A percentile compares a stretch with the other conserved stretches of the same genome.
These are phyloP conservation scores for Lasioglossum calceatum DNA, from an alignment of 2,888 invertebrate species.

Conservation along the genomic window DNA sequence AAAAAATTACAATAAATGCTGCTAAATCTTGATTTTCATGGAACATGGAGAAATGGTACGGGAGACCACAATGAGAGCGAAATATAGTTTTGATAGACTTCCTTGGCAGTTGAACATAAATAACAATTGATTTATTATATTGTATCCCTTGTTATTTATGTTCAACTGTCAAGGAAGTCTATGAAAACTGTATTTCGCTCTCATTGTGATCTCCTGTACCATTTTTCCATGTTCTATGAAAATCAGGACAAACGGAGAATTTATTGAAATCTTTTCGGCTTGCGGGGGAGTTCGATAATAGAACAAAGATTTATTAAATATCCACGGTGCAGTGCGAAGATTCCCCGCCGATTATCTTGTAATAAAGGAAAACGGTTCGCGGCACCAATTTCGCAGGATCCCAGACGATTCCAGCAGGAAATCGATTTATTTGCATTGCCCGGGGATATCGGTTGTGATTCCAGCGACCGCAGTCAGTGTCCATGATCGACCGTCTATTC, in stretches of 20 bases:
- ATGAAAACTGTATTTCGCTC: not conserved
- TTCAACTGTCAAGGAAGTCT: not conserved
- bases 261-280: not conserved
- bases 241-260: not conserved
- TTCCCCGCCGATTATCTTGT: not conserved
- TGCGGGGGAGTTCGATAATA: not conserved
- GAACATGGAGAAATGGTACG: no score
- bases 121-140: no score
- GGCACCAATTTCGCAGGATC: not conserved
- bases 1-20: no score
- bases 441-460: conserved; percentile 50
- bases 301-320: not conserved
- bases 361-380: not conserved
- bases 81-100: no score
- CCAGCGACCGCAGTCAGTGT: conserved; percentile 55
- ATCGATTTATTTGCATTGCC: conserved; percentile 51
- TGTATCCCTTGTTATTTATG: not conserved
- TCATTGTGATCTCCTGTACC: not conserved
- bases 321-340: not conserved
- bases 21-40: no score
- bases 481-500: conserved; percentile 68
- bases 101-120: no score
- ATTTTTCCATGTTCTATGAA: not conserved
- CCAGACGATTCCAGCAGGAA: not conserved
- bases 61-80: no score